phyloP scores from a whole-genome alignment of 2,113 vertebrate species.

The Verasper variegatus region DNA sequence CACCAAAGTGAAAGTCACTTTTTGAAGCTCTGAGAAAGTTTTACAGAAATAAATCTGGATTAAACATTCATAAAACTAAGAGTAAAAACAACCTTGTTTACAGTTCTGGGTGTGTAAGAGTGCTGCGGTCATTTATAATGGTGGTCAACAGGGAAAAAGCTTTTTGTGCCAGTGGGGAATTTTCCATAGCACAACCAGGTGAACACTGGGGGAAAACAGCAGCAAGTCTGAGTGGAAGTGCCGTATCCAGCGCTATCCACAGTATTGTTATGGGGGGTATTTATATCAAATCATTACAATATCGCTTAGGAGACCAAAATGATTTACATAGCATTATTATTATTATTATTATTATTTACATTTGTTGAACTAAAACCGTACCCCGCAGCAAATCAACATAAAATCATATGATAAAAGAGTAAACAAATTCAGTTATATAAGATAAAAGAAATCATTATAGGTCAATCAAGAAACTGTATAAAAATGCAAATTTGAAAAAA shows the following conservation, averaged over 20 bases:
- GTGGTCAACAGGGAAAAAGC: neutral
- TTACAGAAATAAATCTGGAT: no score
- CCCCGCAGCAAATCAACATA: neutral
- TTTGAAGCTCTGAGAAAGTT: no score
- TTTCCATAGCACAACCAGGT: neutral
- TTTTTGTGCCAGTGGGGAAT: neutral
- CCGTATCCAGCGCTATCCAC: neutral
- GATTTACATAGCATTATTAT: no score
- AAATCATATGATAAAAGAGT: neutral
- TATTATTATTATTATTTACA: no score
- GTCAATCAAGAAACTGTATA: neutral
- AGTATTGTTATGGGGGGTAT: no score
- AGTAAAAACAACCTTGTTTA: neutral
- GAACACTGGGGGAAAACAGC: neutral
- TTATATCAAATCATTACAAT: no score
- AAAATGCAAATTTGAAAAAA: neutral
- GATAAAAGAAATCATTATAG: neutral
- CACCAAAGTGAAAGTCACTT: neutral
- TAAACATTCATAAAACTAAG: neutral
- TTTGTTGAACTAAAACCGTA: no score
- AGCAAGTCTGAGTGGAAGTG: neutral
- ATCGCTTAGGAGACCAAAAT: no score
- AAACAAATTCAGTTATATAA: neutral
- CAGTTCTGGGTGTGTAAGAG: neutral
- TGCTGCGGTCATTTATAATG: neutral